phyloP scores from a whole-genome alignment of 2,888 invertebrate genomes.

The Ommatoiulus sabulosus region DNA sequence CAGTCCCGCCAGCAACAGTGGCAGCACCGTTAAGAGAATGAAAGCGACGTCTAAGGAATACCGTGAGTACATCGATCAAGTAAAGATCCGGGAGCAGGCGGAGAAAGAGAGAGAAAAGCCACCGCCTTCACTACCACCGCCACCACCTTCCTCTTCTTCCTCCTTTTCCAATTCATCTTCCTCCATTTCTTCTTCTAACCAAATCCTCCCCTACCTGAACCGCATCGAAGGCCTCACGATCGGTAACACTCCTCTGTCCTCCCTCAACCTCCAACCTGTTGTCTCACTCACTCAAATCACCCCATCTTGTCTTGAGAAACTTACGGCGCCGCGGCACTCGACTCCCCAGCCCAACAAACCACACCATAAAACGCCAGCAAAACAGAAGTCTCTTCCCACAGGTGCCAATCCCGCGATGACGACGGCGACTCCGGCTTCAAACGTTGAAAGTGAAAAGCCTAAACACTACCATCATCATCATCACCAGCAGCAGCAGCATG shows the following conservation, averaged over 20 bases:
- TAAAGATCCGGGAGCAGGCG: conserved; percentile 44
- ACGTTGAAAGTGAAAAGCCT: background rate
- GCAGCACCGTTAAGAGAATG: background rate
- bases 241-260: conserved; percentile 53
- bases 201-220: background rate
- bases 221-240: background rate
- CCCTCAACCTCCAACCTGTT: conserved; percentile 56
- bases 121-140: conserved; percentile 39
- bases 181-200: background rate
- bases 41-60: conserved; percentile 53
- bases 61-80: conserved; percentile 54
- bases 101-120: conserved; percentile 38
- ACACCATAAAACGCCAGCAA: conserved; percentile 39
- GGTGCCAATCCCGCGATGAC: background rate
- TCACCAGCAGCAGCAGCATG: conserved; percentile 5
- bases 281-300: conserved; percentile 53
- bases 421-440: background rate
- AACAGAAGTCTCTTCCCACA: conserved; percentile 49
- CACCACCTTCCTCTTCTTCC: background rate
- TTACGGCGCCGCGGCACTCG: conserved; percentile 36
- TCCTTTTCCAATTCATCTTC: background rate
- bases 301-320: conserved; percentile 23
- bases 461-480: conserved; percentile 33
- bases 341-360: background rate
- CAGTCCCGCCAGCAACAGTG: background rate